Evolutionary conservation across 1,140 invertebrate species (phyloP).

Genomic region (Rhynchophorus ferrugineus): DNA sequence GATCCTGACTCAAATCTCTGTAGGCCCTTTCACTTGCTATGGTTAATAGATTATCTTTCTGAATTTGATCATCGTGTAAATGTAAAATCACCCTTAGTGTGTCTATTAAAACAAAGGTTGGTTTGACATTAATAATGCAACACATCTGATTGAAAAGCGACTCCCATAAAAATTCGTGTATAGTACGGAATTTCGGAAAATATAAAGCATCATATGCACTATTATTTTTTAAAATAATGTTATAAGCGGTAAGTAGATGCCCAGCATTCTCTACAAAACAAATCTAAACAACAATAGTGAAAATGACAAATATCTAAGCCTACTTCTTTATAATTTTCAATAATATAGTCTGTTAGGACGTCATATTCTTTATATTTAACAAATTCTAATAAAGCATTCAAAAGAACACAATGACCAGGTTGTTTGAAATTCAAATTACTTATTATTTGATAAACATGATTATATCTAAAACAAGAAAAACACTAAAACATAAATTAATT

Average conservation of each 20-base stretch:
- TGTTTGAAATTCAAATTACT: slow-evolving; percentile 16
- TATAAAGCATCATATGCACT: slow-evolving; percentile 6
- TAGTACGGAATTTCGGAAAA: slow-evolving; percentile 12
- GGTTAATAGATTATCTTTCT: slow-evolving; percentile 7
- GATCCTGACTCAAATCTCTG: slow-evolving; percentile 6
- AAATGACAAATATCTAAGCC: not conserved
- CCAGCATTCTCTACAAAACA: slow-evolving; percentile 4
- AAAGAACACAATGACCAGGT: slow-evolving; percentile 15
- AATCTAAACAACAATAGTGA: slow-evolving; percentile 5
- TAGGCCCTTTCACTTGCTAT: slow-evolving; percentile 13
- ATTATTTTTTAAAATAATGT: slow-evolving; percentile 10
- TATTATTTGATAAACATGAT: slow-evolving; percentile 18
- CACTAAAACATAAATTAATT: not conserved
- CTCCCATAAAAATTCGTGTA: slow-evolving; percentile 8
- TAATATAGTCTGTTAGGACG: slow-evolving; percentile 16
- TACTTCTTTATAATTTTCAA: slow-evolving; percentile 17
- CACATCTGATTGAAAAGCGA: slow-evolving; percentile 6
- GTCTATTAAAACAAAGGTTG: slow-evolving; percentile 11
- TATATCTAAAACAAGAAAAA: slow-evolving; percentile 13
- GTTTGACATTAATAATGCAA: slow-evolving; percentile 8
- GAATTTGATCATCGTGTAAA: slow-evolving; percentile 9
- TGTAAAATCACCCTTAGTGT: slow-evolving; percentile 13
- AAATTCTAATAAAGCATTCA: slow-evolving; percentile 18
- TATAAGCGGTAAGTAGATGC: slow-evolving; percentile 6
- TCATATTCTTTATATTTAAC: slow-evolving; percentile 19